phyloP scores from a whole-genome alignment of 53 echinoderm and acorn worm species.

The Echinarachnius parma region DNA sequence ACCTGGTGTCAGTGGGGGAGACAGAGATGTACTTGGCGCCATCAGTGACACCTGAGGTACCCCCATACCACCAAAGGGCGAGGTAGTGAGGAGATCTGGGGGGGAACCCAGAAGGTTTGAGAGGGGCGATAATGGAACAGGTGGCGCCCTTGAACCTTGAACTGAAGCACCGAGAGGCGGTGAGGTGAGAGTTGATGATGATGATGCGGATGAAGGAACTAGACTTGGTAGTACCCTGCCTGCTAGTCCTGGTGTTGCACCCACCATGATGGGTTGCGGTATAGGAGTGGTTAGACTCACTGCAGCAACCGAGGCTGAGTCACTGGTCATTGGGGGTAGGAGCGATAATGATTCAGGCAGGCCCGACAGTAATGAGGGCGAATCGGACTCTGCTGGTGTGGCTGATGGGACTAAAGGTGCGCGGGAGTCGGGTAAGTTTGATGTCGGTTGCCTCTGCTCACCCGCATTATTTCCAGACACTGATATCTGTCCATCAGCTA shows the following conservation, averaged over 20 bases:
- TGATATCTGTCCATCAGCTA: no score
- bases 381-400: no score
- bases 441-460: no score
- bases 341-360: constrained; percentile 1
- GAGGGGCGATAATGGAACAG: constrained; percentile 27
- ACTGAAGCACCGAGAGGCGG: no score
- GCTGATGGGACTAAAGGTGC: no score
- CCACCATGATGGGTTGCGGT: neutral
- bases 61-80: no score
- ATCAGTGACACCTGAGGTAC: neutral
- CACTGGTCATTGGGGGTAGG: neutral
- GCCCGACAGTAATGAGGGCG: no score
- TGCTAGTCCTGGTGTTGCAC: neutral
- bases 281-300: constrained; percentile 22
- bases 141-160: neutral
- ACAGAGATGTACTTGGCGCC: neutral
- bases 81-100: constrained; percentile 5
- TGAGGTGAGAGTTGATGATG: neutral
- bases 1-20: constrained; percentile 25
- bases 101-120: constrained; percentile 18
- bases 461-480: no score
- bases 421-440: no score
- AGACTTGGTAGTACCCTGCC: neutral
- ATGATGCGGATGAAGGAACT: neutral
- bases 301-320: constrained; percentile 2